phyloP scores from a whole-genome alignment of 2,797 vertebrate species.

The Eutrigla gurnardus region DNA sequence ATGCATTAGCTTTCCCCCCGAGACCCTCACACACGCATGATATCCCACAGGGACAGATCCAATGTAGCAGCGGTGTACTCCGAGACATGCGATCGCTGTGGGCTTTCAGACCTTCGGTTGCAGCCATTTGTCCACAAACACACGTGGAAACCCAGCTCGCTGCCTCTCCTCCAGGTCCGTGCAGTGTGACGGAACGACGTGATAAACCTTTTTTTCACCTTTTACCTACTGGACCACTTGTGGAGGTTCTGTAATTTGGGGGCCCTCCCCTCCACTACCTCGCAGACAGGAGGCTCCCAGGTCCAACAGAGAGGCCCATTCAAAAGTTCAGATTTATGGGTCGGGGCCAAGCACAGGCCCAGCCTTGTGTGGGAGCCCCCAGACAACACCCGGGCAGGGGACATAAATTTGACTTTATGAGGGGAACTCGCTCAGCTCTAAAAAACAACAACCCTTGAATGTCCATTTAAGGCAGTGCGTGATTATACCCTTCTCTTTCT shows the following conservation, averaged over 20 bases:
- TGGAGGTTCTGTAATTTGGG: slow-evolving; percentile 43
- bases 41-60: slow-evolving; percentile 59
- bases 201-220: slow-evolving; percentile 61
- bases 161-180: background rate
- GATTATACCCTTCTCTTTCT: slow-evolving; percentile 2
- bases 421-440: slow-evolving; percentile 45
- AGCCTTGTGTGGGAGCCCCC: slow-evolving; percentile 72
- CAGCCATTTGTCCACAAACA: slow-evolving; percentile 19
- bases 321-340: slow-evolving; percentile 72
- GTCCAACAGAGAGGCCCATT: slow-evolving; percentile 77
- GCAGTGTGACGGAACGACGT: slow-evolving; percentile 24
- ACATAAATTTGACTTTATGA: slow-evolving; percentile 79
- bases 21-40: slow-evolving; percentile 45
- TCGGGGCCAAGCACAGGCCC: slow-evolving; percentile 60
- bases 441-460: slow-evolving; percentile 32
- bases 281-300: slow-evolving; percentile 15
- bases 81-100: slow-evolving; percentile 35
- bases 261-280: background rate
- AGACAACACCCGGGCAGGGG: slow-evolving; percentile 57
- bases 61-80: slow-evolving; percentile 43
- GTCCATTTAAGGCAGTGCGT: slow-evolving; percentile 37
- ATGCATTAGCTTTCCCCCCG: slow-evolving; percentile 56
- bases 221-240: slow-evolving; percentile 25
- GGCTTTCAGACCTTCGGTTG: slow-evolving; percentile 37
- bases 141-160: slow-evolving; percentile 23